Base-by-base conservation (phyloP, 1,140 invertebrate genomes). In the Drosophila lacertosa region DNA sequence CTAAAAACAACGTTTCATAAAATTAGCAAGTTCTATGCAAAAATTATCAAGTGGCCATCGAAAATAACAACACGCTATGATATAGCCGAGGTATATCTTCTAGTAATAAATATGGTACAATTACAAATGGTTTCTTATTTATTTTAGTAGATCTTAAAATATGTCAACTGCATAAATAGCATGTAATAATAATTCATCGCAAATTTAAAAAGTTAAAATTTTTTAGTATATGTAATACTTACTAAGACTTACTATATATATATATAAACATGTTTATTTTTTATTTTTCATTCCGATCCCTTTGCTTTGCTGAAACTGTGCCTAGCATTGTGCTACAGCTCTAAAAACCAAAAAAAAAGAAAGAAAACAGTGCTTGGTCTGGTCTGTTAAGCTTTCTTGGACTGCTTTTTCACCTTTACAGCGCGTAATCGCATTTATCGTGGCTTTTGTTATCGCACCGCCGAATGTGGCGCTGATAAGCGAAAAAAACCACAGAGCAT, bases 391-490 rank as follows among this genome's bases (percentile, higher is more conserved):
- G 55, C 33, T 42, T 33, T 42, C 18, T 35, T 33, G 33, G 33
- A 40, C 13, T 58, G 29, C 7, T 35, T 29, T 37, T 44, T 40
- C 39, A 45, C 44, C 22, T 58, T 62, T 67, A 86, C 82, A 70
- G 42, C 18, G 22, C 65, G 44, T 88, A 88, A 84, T 84, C 81
- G 32, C 77, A 59, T 88, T 88, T 88, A 86, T 86, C 82, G 48
- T 55, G 26, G 22, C 20, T 50, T 29, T 50, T 44, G 62, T 82
- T 86, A 88, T 86, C 81, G 70, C 82, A 9, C n/a, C 42, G 22
- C 37, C 35, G 44, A 57, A 71, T 32, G 51, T n/a, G 24, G 47
- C 39, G 7, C 16, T 54, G 73, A 81, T 84, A 83, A 80, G 72
- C 37, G 22, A 44, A 22, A 32, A 33, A 16, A 33, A 53, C 22